Evolutionary conservation across 2,888 invertebrate genomes (phyloP).

Genomic region (Spodoptera littoralis): DNA sequence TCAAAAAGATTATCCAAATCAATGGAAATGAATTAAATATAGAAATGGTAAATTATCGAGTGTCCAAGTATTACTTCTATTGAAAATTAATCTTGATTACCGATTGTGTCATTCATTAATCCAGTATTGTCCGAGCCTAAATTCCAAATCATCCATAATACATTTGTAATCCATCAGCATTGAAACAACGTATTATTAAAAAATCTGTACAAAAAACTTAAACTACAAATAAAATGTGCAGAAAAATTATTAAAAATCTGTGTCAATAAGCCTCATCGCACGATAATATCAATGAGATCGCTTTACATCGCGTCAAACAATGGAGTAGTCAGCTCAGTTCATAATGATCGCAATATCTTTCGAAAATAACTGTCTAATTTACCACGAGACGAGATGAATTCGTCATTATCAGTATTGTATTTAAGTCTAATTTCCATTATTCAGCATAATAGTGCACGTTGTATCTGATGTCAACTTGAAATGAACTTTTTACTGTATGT

Average conservation of each 20-base stretch:
- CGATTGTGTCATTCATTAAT: no score
- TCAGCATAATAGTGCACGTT: no score
- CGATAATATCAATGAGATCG: slow-evolving; percentile 81
- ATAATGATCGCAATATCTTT: slow-evolving; percentile 11
- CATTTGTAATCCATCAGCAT: slow-evolving; percentile 53
- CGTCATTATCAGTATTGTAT: no score
- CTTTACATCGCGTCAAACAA: slow-evolving; percentile 57
- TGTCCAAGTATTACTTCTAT: no score
- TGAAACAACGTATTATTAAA: slow-evolving; percentile 69
- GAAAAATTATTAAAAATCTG: slow-evolving; percentile 60
- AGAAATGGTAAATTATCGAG: no score
- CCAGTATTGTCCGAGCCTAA: background rate
- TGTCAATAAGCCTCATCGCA: slow-evolving; percentile 80
- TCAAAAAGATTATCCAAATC: background rate
- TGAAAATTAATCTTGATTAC: no score
- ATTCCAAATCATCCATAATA: slow-evolving; percentile 35
- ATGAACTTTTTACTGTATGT: no score
- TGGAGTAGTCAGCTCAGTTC: slow-evolving; percentile 44
- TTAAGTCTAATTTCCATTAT: no score
- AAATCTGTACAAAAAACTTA: slow-evolving; percentile 78
- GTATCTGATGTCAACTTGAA: no score
- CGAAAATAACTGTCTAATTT: slow-evolving; percentile 13
- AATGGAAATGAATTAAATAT: no score
- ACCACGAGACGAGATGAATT: slow-evolving; percentile 1
- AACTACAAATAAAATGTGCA: slow-evolving; percentile 66